phyloP scores from a whole-genome alignment of 37 sponge, comb jelly and placozoan species.

The Cliona cf. orientalis region DNA sequence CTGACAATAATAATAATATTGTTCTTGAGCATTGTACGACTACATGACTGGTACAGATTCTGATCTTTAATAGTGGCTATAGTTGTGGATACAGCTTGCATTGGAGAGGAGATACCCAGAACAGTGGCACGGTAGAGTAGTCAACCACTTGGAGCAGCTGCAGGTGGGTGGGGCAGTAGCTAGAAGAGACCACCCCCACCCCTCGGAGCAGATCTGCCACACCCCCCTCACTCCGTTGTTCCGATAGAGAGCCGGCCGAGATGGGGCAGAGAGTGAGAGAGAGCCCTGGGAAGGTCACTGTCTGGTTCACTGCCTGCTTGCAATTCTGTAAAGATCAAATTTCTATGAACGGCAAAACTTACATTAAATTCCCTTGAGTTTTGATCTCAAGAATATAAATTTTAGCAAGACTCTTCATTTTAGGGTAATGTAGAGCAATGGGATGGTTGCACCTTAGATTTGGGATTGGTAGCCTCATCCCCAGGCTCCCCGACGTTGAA shows the following conservation, averaged over 20 bases:
- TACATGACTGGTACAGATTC: no score
- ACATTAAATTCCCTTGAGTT: no score
- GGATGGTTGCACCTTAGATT: no score
- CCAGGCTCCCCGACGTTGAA: no score
- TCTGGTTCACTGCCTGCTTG: not conserved
- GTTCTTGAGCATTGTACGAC: no score
- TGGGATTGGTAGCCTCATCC: no score
- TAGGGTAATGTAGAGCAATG: no score
- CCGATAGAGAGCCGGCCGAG: not conserved
- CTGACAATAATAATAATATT: no score
- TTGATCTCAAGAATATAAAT: not conserved
- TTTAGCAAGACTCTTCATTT: no score
- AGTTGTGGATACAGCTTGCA: constrained; percentile 64
- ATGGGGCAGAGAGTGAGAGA: not conserved
- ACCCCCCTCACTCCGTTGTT: not conserved
- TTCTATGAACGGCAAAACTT: not conserved
- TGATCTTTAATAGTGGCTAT: no score
- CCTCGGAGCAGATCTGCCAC: constrained; percentile 6
- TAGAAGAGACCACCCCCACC: constrained; percentile 16
- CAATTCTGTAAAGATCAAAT: not conserved
- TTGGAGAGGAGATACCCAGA: constrained; percentile 49
- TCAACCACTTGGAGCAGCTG: constrained; percentile 51
- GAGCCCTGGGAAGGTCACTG: constrained; percentile 19
- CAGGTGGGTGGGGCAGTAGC: constrained; percentile 50
- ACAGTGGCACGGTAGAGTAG: constrained; percentile 29